Conservation (phyloP, 2,113 vertebrate species). For the Xiphophorus maculatus region DNA sequence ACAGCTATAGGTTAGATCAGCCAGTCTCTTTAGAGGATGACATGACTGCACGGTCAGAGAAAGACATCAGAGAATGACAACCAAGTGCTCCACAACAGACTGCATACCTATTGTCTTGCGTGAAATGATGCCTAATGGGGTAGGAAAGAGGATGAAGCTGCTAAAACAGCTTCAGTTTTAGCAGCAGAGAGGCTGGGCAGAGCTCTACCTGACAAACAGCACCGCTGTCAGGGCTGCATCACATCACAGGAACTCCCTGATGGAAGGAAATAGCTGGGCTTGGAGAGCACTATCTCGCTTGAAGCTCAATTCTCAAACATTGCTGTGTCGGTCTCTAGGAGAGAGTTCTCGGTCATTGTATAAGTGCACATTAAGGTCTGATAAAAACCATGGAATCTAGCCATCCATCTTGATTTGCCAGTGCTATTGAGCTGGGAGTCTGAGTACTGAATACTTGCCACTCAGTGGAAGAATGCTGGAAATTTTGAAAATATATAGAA, state of each 20-base stretch:
- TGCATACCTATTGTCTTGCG: conserved; percentile 36
- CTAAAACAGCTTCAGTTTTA: conserved; percentile 47
- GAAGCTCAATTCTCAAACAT: conserved; percentile 57
- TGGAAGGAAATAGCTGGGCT: conserved; percentile 53
- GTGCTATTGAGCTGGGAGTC: conserved; percentile 39
- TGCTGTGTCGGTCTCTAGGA: conserved; percentile 49
- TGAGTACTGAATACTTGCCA: conserved; percentile 66
- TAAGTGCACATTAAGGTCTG: conserved; percentile 72
- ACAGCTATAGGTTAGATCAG: conserved; percentile 41
- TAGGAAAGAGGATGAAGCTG: conserved; percentile 26
- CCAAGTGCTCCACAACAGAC: conserved; percentile 33
- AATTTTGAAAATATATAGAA: conserved; percentile 47
- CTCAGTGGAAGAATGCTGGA: conserved; percentile 73
- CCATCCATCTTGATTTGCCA: conserved; percentile 72
- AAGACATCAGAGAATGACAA: conserved; percentile 38
- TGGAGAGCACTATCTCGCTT: conserved; percentile 49
- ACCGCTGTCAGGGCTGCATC: conserved; percentile 49
- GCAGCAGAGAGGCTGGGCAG: conserved; percentile 38
- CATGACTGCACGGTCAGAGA: conserved; percentile 23
- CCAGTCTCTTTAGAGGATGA: conserved; percentile 21
- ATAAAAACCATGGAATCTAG: conserved; percentile 66
- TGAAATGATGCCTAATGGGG: conserved; percentile 47
- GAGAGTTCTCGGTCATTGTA: conserved; percentile 63
- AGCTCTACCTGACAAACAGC: conserved; percentile 47
- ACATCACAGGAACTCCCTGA: conserved; percentile 52